phyloP scores from a whole-genome alignment of 2,888 invertebrate genomes.

The Caenorhabditis zanzibari region DNA sequence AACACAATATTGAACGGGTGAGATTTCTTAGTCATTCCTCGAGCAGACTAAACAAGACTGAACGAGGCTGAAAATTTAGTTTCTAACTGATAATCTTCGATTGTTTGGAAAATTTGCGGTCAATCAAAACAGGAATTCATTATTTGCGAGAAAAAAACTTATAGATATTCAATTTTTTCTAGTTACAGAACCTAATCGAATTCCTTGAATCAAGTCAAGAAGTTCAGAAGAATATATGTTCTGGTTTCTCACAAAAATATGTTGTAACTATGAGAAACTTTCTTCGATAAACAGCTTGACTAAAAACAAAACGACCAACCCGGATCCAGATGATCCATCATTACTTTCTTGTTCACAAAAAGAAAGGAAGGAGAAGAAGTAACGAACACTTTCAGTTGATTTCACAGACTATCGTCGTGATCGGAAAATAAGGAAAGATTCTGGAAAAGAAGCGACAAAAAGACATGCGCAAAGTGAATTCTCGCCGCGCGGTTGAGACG shows the following conservation, averaged over 20 bases:
- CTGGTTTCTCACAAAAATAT: no score
- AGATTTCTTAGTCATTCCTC: not conserved
- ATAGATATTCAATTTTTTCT: no score
- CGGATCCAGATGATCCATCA: not conserved
- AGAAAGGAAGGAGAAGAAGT: not conserved
- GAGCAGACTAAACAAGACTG: not conserved
- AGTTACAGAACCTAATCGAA: no score
- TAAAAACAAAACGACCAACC: not conserved
- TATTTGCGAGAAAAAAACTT: no score
- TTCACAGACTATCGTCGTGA: conserved; percentile 35
- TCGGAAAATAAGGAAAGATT: conserved; percentile 26
- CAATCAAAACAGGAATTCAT: no score
- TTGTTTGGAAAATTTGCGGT: no score
- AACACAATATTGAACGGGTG: not conserved
- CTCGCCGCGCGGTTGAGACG: conserved; percentile 51
- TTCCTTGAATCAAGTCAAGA: no score
- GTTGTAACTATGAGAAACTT: not conserved
- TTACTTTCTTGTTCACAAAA: not conserved
- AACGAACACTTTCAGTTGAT: conserved; percentile 17
- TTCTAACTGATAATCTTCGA: no score
- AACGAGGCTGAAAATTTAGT: no score
- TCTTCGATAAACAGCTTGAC: not conserved
- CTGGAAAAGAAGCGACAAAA: conserved; percentile 33
- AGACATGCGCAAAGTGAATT: conserved; percentile 54
- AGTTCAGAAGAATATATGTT: no score